phyloP scores from a whole-genome alignment of 2,888 invertebrate species.

The Philopedon plagiatum region DNA sequence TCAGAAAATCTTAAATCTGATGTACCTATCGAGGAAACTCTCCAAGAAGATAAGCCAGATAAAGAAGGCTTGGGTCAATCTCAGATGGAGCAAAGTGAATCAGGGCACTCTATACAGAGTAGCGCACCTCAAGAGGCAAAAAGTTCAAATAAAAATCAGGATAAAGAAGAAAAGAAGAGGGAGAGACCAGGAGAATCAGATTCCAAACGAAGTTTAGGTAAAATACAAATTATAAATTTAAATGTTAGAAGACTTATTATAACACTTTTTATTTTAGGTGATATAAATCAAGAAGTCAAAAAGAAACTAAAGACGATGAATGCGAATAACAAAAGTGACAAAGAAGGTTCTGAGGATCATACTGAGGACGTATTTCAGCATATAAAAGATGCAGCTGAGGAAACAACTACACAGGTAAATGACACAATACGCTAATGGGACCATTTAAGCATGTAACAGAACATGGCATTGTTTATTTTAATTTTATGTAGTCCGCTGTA shows the following conservation, averaged over 20 bases:
- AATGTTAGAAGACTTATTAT: no score
- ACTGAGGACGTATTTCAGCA: slow-evolving; percentile 80
- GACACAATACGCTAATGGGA: no score
- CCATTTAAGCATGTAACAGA: no score
- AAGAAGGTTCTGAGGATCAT: slow-evolving; percentile 1
- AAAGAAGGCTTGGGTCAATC: slow-evolving; percentile 79
- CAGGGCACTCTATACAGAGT: slow-evolving; percentile 75
- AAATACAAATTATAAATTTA: neutral
- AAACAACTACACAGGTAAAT: slow-evolving; percentile 79
- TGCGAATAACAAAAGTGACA: slow-evolving; percentile 57
- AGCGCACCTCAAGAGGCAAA: slow-evolving; percentile 61
- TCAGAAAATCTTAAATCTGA: slow-evolving; percentile 61
- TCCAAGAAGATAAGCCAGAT: slow-evolving; percentile 75
- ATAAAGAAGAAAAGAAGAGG: slow-evolving; percentile 71
- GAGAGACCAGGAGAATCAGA: slow-evolving; percentile 84
- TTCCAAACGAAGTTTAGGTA: slow-evolving; percentile 77
- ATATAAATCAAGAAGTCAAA: slow-evolving; percentile 75
- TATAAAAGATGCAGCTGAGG: slow-evolving; percentile 83
- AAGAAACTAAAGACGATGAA: slow-evolving; percentile 75
- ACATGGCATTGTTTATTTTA: no score
- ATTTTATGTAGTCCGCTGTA: no score
- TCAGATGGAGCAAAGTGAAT: slow-evolving; percentile 79
- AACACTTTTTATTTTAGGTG: slow-evolving; percentile 66
- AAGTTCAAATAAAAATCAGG: slow-evolving; percentile 59
- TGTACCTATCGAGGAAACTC: slow-evolving; percentile 69